Base-by-base conservation (phyloP, 2,888 invertebrate species). In the Vanessa cardui region DNA sequence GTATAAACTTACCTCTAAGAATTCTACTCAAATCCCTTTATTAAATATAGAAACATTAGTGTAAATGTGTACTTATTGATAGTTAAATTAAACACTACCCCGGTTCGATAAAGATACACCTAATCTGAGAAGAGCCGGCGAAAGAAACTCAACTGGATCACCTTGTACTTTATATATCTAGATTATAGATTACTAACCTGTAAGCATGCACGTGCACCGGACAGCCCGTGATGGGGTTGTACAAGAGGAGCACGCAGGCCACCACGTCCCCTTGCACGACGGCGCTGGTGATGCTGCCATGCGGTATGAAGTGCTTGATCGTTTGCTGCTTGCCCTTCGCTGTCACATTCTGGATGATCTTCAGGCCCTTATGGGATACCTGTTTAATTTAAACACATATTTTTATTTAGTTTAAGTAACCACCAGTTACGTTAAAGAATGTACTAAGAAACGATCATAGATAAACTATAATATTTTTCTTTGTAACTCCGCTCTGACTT, bases 121-220 rank as follows among this genome's bases (percentile, higher is more conserved):
- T n/a, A n/a, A n/a, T n/a, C n/a, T n/a, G n/a, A n/a, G n/a, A n/a
- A n/a, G n/a, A n/a, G n/a, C n/a, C n/a, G n/a, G n/a, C n/a, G n/a
- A n/a, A 39, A 3, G 12, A 26, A n/a, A 26, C 12, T 12, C 39
- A 12, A 39, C 39, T 39, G 12, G 12, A 3, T 9, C 39, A 39
- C 1, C 39, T 39, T 39, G 9, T 12, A 39, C 12, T 4, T 39
- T 39, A n/a, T n/a, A n/a, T n/a, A n/a, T 47, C n/a, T n/a, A 47
- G 6, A 18, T 47, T 47, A 58, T n/a, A n/a, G n/a, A 59, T 7
- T 52, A 56, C 66, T 54, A 66, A 92, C 89, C 98, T 95, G 84
- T 95, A 99, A 64, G 98, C 98, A 85, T 99, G 99, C 3, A 98
- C 98, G 83, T 99, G 99, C 33, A 99, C 96, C 0, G 98, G 98